Conservation (phyloP, 2,113 vertebrate genomes). For the Saccopteryx leptura region DNA sequence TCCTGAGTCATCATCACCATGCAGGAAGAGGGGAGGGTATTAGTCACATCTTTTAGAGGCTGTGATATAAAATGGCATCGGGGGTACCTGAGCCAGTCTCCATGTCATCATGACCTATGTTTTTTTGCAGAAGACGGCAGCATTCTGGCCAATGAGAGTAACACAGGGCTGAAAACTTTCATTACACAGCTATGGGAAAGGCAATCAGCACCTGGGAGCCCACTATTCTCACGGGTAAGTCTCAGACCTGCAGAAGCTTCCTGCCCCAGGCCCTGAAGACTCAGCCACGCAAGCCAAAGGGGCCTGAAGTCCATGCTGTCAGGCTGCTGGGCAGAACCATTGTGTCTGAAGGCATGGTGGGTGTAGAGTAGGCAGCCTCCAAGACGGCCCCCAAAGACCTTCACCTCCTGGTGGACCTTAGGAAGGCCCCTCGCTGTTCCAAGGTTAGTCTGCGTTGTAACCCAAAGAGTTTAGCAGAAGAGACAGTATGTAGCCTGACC, state of each 20-base stretch:
- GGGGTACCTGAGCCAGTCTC: background rate
- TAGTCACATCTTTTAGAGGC: background rate
- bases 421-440: background rate
- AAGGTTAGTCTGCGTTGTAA: background rate
- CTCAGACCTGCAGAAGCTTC: background rate
- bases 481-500: no score
- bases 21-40: background rate
- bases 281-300: background rate
- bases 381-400: no score
- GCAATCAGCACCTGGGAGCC: background rate
- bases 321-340: background rate
- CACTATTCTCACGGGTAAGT: background rate
- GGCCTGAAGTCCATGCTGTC: background rate
- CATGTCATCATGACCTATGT: background rate
- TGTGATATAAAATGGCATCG: background rate
- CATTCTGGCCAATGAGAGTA: accelerated
- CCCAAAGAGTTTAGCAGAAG: background rate
- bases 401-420: background rate
- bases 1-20: accelerated
- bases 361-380: background rate
- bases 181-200: background rate
- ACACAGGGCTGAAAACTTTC: background rate
- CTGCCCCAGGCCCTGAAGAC: background rate
- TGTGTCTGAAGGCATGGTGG: background rate
- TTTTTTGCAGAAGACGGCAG: background rate